Evolutionary conservation across 2,113 vertebrate genomes (phyloP).

Genomic region (Callipepla squamata): DNA sequence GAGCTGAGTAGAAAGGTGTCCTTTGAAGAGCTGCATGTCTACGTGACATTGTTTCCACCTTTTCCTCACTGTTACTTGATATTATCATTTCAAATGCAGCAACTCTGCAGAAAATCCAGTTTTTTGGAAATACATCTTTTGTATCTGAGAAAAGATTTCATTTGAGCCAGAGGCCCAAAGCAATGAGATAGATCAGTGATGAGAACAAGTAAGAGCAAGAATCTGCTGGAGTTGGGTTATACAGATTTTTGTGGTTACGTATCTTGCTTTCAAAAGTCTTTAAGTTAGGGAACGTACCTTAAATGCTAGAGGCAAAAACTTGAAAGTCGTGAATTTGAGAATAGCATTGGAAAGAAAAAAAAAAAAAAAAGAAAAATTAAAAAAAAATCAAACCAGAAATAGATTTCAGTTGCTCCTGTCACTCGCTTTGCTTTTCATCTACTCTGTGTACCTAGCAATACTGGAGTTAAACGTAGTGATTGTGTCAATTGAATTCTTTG

Average conservation of each 20-base stretch:
- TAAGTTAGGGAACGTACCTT: background rate
- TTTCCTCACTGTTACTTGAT: background rate
- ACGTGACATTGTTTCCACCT: background rate
- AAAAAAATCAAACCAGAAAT: background rate
- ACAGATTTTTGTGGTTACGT: background rate
- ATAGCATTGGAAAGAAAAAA: background rate
- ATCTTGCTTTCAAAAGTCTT: conserved; percentile 20
- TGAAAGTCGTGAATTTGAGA: background rate
- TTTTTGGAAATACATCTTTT: background rate
- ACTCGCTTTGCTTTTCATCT: background rate
- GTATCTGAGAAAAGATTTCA: background rate
- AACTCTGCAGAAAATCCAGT: background rate
- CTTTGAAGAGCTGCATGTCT: accelerated
- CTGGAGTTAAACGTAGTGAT: background rate
- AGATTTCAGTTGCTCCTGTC: background rate
- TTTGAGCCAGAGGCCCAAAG: background rate
- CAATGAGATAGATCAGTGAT: background rate
- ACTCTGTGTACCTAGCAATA: background rate
- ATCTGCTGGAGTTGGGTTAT: background rate
- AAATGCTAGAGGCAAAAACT: background rate
- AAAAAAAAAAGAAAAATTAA: background rate
- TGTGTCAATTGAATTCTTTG: background rate
- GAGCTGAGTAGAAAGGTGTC: background rate
- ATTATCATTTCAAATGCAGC: background rate
- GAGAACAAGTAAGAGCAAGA: background rate